Evolutionary conservation across 2,888 invertebrate species (phyloP).

Genomic region (Tinea pellionella): DNA sequence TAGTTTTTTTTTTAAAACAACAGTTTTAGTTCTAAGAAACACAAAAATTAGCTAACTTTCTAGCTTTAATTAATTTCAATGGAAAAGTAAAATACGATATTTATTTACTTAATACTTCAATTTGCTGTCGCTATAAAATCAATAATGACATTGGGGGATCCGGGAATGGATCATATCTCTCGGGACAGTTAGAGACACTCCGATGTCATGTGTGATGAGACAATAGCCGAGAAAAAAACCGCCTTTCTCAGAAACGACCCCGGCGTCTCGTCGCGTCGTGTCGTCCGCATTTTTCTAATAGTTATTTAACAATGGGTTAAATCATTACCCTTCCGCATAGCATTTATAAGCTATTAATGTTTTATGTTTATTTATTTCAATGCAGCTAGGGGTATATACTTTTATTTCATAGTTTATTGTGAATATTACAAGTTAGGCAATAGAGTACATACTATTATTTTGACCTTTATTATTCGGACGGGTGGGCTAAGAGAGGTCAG

Average conservation of each 20-base stretch:
- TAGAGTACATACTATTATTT: background rate
- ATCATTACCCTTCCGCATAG: background rate
- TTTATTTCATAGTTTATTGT: too few relatives aligned
- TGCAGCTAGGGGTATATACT: too few relatives aligned
- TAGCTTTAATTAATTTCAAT: background rate
- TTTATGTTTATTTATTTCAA: too few relatives aligned
- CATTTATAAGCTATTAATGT: slow-evolving; percentile 1
- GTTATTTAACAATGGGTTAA: background rate
- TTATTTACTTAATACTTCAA: background rate
- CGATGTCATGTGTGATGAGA: slow-evolving; percentile 24
- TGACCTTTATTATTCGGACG: background rate
- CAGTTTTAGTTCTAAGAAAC: too few relatives aligned
- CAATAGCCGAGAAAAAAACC: slow-evolving; percentile 32
- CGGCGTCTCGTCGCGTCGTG: slow-evolving; percentile 9
- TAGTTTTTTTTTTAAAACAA: too few relatives aligned
- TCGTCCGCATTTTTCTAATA: slow-evolving; percentile 6
- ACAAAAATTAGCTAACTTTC: background rate
- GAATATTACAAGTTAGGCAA: too few relatives aligned
- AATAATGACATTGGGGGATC: slow-evolving; percentile 35
- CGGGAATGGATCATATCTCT: slow-evolving; percentile 21
- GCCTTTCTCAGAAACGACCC: slow-evolving; percentile 23
- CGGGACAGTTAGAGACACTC: slow-evolving; percentile 25
- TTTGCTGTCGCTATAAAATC: slow-evolving; percentile 20
- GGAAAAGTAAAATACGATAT: background rate
- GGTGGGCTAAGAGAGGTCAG: background rate